Evolutionary conservation across 1,140 invertebrate species (phyloP).

Genomic region (Panulirus ornatus): DNA sequence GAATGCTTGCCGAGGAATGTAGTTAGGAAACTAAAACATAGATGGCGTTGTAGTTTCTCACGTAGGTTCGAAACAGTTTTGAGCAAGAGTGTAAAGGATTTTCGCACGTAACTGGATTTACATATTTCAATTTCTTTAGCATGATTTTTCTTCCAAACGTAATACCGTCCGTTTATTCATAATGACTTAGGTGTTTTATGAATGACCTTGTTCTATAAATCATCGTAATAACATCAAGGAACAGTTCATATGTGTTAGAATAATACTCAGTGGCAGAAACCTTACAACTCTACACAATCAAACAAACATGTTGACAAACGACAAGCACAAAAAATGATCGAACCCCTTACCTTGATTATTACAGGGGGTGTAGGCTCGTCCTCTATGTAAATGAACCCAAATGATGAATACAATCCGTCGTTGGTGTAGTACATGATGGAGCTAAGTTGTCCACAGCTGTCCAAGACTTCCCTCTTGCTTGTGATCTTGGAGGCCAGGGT

Average conservation of each 20-base stretch:
- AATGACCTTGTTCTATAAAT: neutral
- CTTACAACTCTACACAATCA: neutral
- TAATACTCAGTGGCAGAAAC: neutral
- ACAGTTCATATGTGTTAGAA: neutral
- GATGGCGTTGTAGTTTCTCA: neutral
- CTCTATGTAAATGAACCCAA: no score
- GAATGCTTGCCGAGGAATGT: neutral
- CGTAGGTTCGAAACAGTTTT: neutral
- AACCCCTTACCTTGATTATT: no score
- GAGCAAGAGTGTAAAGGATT: neutral
- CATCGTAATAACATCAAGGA: neutral
- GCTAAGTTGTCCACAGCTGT: no score
- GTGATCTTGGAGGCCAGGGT: no score
- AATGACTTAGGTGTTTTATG: no score
- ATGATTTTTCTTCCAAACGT: no score
- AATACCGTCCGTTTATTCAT: no score
- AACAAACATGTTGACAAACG: neutral
- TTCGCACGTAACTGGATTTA: neutral
- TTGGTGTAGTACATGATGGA: no score
- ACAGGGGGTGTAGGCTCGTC: no score
- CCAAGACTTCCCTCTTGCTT: no score
- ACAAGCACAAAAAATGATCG: neutral
- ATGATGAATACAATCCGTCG: no score
- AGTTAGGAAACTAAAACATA: neutral
- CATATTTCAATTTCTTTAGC: neutral